Percentiles rank a stretch among this genome's conserved stretches.
Conservation (phyloP, 1,140 invertebrate genomes). For the Temnothorax curvispinosus region DNA sequence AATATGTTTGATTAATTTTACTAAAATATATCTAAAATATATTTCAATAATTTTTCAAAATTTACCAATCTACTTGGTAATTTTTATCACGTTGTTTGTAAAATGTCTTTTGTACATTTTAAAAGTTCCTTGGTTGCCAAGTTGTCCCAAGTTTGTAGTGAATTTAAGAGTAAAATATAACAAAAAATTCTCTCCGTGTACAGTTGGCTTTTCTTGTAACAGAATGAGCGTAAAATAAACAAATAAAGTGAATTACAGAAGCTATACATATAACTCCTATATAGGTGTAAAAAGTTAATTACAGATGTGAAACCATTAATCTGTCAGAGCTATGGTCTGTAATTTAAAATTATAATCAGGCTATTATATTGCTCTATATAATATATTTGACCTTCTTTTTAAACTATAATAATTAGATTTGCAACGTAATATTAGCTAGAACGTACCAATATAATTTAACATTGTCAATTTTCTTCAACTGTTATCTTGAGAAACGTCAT, state of each 20-base stretch:
- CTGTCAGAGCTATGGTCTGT: neutral
- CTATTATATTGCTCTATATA: neutral
- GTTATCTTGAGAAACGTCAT: slow-evolving; percentile 29
- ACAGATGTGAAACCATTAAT: neutral
- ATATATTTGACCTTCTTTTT: neutral
- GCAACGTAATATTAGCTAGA: neutral
- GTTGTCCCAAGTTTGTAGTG: too few relatives aligned
- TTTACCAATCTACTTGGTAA: too few relatives aligned
- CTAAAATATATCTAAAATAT: too few relatives aligned
- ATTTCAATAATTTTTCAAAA: too few relatives aligned
- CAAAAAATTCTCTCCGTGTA: too few relatives aligned
- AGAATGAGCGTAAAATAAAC: neutral
- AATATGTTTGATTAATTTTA: too few relatives aligned
- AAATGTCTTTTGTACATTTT: too few relatives aligned
- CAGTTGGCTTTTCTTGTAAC: neutral
- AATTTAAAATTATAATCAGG: neutral
- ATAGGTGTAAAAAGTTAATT: neutral
- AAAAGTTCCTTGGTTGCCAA: too few relatives aligned
- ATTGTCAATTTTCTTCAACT: neutral
- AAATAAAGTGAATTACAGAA: neutral
- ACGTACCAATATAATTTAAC: neutral
- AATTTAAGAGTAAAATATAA: too few relatives aligned
- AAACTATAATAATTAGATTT: neutral
- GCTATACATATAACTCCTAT: neutral
- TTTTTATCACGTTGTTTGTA: too few relatives aligned